phyloP scores from a whole-genome alignment of 2,797 vertebrate species.

The Acrossocheilus wenchowensis region DNA sequence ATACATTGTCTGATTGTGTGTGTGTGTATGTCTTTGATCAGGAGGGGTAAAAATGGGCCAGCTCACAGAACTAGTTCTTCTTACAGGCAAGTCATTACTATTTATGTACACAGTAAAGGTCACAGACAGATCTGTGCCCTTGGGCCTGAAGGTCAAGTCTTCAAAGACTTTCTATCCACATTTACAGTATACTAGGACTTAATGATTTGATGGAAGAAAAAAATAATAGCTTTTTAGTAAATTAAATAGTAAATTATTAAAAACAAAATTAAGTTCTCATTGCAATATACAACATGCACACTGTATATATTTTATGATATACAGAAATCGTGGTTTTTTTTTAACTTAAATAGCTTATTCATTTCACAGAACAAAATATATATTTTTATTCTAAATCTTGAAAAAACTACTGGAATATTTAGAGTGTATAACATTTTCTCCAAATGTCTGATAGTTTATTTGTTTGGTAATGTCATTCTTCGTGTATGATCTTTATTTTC shows the following conservation, averaged over 20 bases:
- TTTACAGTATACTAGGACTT: constrained; percentile 12
- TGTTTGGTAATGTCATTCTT: neutral
- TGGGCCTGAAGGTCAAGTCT: constrained; percentile 29
- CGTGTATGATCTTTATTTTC: constrained; percentile 12
- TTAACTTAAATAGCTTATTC: neutral
- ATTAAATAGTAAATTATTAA: neutral
- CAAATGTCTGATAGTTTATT: too few relatives aligned
- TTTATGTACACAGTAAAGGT: constrained; percentile 33
- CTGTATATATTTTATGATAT: neutral
- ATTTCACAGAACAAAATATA: neutral
- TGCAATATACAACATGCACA: neutral
- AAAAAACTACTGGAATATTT: neutral
- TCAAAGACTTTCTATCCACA: neutral
- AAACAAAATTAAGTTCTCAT: neutral
- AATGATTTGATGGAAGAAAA: neutral
- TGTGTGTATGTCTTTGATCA: constrained; percentile 44
- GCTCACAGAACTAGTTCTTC: constrained; percentile 54
- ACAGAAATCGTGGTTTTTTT: neutral
- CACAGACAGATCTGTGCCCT: neutral
- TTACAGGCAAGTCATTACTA: constrained; percentile 62
- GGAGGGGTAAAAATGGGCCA: constrained; percentile 61
- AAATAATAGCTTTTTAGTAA: neutral
- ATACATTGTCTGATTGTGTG: neutral
- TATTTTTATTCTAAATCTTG: neutral
- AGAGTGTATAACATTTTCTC: too few relatives aligned